phyloP scores from a whole-genome alignment of 2,888 invertebrate species.

The Zaprionus bogoriensis region DNA sequence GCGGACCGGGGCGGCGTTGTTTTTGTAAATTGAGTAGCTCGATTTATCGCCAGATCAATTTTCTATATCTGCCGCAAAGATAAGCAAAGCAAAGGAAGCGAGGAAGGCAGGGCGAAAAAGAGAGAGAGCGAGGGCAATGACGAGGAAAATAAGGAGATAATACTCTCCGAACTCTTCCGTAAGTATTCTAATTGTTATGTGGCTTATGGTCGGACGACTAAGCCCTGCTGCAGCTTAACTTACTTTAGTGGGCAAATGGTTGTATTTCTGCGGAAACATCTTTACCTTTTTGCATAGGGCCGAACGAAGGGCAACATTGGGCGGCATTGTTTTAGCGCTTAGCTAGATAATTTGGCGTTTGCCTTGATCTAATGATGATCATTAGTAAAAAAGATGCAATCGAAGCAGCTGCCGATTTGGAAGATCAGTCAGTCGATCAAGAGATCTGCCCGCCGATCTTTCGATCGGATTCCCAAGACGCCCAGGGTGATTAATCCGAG shows the following conservation, averaged over 20 bases:
- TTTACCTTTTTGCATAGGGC: slow-evolving; percentile 36
- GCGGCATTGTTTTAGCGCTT: slow-evolving; percentile 61
- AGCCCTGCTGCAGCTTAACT: slow-evolving; percentile 65
- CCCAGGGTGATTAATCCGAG: slow-evolving; percentile 27
- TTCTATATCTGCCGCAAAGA: slow-evolving; percentile 72
- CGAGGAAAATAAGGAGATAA: background rate
- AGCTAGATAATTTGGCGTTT: slow-evolving; percentile 68
- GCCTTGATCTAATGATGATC: slow-evolving; percentile 42
- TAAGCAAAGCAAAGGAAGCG: slow-evolving; percentile 38
- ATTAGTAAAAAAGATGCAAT: slow-evolving; percentile 23
- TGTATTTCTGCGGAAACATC: slow-evolving; percentile 55
- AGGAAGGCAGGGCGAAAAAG: background rate
- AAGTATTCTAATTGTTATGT: slow-evolving; percentile 63
- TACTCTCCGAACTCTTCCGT: slow-evolving; percentile 13
- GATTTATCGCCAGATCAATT: slow-evolving; percentile 76
- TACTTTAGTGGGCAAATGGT: slow-evolving; percentile 77
- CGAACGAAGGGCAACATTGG: slow-evolving; percentile 9
- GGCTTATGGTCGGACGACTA: slow-evolving; percentile 54
- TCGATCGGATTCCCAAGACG: slow-evolving; percentile 28
- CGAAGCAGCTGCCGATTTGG: background rate
- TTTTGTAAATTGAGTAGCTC: slow-evolving; percentile 72
- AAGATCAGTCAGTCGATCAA: background rate
- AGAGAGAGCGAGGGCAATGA: background rate
- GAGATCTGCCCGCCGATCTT: slow-evolving; percentile 10
- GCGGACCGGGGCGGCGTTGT: slow-evolving; percentile 57